These are phyloP conservation scores for Tympanoctomys barrerae DNA, from an alignment of 2,797 vertebrate genomes.

Conservation along the genomic window DNA sequence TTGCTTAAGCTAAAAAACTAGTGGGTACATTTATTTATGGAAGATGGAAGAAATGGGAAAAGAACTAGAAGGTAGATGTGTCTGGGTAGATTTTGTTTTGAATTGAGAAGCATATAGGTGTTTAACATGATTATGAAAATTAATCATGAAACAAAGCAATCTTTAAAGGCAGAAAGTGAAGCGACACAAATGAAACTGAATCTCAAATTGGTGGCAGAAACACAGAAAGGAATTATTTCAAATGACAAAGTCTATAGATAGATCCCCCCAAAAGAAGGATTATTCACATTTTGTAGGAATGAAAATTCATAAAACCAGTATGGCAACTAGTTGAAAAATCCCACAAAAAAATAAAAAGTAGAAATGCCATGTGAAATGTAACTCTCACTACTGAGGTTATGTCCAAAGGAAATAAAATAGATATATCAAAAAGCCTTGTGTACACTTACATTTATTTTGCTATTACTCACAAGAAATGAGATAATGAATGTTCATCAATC, in stretches of 20 bases:
- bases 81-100: constrained; percentile 65
- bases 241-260: background rate
- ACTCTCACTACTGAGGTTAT: background rate
- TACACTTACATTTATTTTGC: background rate
- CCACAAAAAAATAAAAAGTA: background rate
- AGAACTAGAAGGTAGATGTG: background rate
- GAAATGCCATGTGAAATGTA: background rate
- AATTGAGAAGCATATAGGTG: constrained; percentile 33
- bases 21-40: background rate
- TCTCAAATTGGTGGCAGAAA: constrained; percentile 18
- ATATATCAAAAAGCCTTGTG: background rate
- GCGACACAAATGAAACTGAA: background rate
- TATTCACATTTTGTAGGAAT: background rate
- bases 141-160: background rate
- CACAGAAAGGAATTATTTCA: constrained; percentile 19
- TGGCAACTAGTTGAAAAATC: background rate
- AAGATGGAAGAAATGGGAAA: background rate
- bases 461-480: background rate
- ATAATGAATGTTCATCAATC: background rate
- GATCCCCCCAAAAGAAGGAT: background rate
- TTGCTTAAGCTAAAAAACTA: constrained; percentile 32
- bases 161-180: constrained; percentile 58
- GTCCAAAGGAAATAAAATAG: background rate
- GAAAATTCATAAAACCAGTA: background rate
- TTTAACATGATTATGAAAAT: constrained; percentile 55